phyloP scores from a whole-genome alignment of 2,888 invertebrate genomes.

The Penaeus monodon region DNA sequence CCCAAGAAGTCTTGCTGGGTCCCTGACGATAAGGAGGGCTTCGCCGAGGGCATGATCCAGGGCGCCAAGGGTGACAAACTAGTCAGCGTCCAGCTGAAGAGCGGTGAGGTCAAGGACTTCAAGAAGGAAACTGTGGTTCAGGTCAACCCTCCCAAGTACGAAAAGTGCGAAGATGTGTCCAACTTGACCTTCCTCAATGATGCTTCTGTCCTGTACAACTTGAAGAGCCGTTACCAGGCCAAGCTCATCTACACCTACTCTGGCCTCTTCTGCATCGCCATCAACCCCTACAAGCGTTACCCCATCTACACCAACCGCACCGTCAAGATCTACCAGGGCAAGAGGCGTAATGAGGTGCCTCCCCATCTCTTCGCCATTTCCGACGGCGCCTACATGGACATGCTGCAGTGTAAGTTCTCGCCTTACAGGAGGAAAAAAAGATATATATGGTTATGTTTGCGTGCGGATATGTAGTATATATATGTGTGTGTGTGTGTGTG shows the following conservation, averaged over 20 bases:
- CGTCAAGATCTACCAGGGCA: constrained; percentile 74
- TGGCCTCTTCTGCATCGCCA: constrained; percentile 65
- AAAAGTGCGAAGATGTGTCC: constrained; percentile 98
- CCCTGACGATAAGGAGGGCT: constrained; percentile 97
- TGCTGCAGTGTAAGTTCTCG: constrained; percentile 40
- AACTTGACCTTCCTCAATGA: constrained; percentile 99
- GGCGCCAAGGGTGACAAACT: constrained; percentile 42
- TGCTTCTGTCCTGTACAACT: constrained; percentile 97
- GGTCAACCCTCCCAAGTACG: constrained; percentile 99
- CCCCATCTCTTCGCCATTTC: constrained; percentile 75
- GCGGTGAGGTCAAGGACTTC: constrained; percentile 47
- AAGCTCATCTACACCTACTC: constrained; percentile 85
- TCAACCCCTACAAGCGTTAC: constrained; percentile 75
- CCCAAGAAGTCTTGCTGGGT: constrained; percentile 86
- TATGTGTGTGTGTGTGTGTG: background rate
- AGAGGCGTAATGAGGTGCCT: constrained; percentile 74
- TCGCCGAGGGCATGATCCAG: constrained; percentile 72
- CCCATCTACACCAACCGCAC: constrained; percentile 74
- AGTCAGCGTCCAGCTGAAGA: constrained; percentile 28
- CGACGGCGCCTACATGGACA: constrained; percentile 73
- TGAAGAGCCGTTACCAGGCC: constrained; percentile 96
- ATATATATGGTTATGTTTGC: background rate
- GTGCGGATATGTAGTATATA: background rate
- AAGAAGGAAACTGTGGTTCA: constrained; percentile 96
- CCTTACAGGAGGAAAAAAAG: too few relatives aligned